Conservation (phyloP, 2,888 invertebrate species). For the Zygaena filipendulae region DNA sequence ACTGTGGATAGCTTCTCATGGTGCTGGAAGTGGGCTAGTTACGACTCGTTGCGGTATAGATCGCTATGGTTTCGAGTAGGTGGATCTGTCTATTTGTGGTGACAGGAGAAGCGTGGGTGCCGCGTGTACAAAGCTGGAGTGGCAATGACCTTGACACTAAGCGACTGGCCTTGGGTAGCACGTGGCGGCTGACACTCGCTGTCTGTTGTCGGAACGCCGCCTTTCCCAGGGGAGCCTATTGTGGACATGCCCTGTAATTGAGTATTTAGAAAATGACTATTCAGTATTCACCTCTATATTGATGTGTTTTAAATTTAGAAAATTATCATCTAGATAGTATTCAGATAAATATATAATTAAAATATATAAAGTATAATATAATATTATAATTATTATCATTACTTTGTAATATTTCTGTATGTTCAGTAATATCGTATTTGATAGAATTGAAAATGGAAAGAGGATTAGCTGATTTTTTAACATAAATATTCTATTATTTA, state of each 20-base stretch:
- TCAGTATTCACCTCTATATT: no score
- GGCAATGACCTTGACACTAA: slow-evolving; percentile 70
- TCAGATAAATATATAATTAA: not conserved
- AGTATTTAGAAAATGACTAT: slow-evolving; percentile 15
- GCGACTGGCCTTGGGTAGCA: slow-evolving; percentile 69
- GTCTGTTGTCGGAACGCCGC: slow-evolving; percentile 68
- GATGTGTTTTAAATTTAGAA: no score
- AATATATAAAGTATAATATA: not conserved
- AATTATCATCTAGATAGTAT: no score
- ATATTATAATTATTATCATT: no score
- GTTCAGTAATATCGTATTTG: no score
- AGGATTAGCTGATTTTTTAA: no score
- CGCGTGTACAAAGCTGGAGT: slow-evolving; percentile 66
- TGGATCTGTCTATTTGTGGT: slow-evolving; percentile 66
- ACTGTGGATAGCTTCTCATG: slow-evolving; percentile 9
- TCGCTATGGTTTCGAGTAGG: slow-evolving; percentile 51
- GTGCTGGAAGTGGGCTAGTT: slow-evolving; percentile 30
- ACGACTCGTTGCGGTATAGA: slow-evolving; percentile 43
- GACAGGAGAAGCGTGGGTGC: slow-evolving; percentile 66
- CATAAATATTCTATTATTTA: no score
- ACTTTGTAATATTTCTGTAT: no score
- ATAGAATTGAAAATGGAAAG: no score
- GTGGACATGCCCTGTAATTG: slow-evolving; percentile 47
- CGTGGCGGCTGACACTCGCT: slow-evolving; percentile 68
- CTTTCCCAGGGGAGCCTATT: slow-evolving; percentile 65